Base-by-base conservation (phyloP, 2,797 vertebrate species). In the Martes flavigula region DNA sequence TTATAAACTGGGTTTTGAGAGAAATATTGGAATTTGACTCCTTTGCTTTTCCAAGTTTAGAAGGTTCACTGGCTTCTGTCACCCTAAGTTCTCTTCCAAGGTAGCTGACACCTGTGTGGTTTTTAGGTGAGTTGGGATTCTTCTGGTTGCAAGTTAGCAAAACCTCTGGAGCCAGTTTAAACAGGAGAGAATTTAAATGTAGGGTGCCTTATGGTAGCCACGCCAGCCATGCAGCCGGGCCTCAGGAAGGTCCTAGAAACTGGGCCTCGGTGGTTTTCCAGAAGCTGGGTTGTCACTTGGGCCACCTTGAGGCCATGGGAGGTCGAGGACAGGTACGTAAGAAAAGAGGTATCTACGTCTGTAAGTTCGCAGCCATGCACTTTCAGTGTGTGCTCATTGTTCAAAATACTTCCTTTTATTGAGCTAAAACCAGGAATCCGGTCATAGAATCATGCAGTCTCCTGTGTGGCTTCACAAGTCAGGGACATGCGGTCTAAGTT, bases 31-130 rank as follows among this genome's bases (percentile, higher is more conserved):
- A 64, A 73, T 83, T 51, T 51, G 83, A 30, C 78, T 68, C 32
- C 23, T 86, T 81, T 64, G 64, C 32, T 81, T 84, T 94, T 72
- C 77, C 43, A 56, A 21, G n/a, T 78, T 32, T 43, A 91, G 60
- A 32, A 70, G 46, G 7, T 30, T 72, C 56, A 35, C 35, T n/a
- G 66, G 32, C 21, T 58, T 66, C 38, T 4, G 38, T 75, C 77
- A 38, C n/a, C 72, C n/a, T 70, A 25, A 75, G 14, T 46, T 89
- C 14, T 78, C 89, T 51, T 73, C 51, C 21, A 35, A 43, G 13
- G n/a, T 13, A 38, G 64, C n/a, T 77, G 68, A 46, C 13, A 21
- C 17, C 48, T 5, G 0, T 43, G 35, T 23, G 30, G 56, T 8
- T 73, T 95, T 79, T 77, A 5, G 32, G 6, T 73, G 54, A 90